Evolutionary conservation across 2,797 vertebrate species (phyloP).

Genomic region (Molothrus ater): DNA sequence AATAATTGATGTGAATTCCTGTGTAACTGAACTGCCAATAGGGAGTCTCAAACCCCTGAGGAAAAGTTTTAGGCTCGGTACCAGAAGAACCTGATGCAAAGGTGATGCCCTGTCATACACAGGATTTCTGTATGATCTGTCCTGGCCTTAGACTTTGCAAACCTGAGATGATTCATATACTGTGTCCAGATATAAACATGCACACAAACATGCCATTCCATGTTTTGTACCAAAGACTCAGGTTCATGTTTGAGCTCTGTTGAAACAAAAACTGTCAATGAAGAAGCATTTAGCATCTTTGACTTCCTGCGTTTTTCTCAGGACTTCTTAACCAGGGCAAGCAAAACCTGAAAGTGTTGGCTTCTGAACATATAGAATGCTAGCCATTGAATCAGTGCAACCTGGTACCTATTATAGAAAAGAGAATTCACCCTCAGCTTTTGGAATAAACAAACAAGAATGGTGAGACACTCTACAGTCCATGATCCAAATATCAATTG

Average conservation of each 20-base stretch:
- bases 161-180: background rate
- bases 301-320: background rate
- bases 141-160: background rate
- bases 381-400: background rate
- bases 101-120: background rate
- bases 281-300: background rate
- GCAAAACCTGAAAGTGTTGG: background rate
- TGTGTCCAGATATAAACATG: background rate
- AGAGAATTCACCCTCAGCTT: background rate
- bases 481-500: background rate
- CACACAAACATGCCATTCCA: background rate
- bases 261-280: background rate
- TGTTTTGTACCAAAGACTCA: background rate
- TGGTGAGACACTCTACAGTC: background rate
- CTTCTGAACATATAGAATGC: background rate
- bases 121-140: background rate
- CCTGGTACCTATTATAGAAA: background rate
- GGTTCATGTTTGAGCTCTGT: background rate
- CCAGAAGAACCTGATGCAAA: background rate
- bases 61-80: background rate
- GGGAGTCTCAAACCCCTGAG: background rate
- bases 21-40: background rate
- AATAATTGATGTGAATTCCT: constrained; percentile 4
- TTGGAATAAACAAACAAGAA: background rate
- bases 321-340: background rate